Evolutionary conservation across 2,797 vertebrate species (phyloP).

Genomic region (Lepilemur septentrionalis): DNA sequence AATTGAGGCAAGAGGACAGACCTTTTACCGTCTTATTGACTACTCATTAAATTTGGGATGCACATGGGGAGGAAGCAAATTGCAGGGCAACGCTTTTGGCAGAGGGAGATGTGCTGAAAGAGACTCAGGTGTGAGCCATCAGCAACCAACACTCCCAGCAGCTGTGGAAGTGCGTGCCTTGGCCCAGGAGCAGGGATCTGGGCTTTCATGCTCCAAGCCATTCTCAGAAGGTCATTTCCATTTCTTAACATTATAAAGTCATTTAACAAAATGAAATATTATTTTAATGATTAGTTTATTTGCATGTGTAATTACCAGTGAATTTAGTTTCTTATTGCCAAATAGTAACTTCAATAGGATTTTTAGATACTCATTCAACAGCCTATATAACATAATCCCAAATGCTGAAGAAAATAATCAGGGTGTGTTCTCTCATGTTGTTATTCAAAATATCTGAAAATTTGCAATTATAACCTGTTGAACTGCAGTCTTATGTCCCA

Average conservation of each 20-base stretch:
- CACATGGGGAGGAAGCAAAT: neutral
- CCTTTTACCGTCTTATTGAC: neutral
- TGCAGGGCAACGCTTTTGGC: neutral
- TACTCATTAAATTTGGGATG: neutral
- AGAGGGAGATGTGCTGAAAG: neutral
- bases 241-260: neutral
- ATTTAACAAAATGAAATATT: neutral
- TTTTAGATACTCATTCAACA: neutral
- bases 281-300: neutral
- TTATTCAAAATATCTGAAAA: neutral
- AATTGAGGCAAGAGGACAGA: neutral
- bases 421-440: neutral
- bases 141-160: neutral
- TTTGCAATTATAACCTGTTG: neutral
- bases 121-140: neutral
- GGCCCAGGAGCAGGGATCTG: neutral
- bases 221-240: neutral
- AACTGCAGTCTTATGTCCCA: neutral
- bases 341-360: neutral
- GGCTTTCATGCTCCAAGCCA: neutral
- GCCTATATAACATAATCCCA: neutral
- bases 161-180: no score
- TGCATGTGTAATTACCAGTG: neutral
- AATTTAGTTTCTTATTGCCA: slow-evolving; percentile 21
- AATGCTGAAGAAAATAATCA: neutral